Base-by-base conservation (phyloP, 53 echinoderm and acorn worm species). In the Holothuria leucospilota region DNA sequence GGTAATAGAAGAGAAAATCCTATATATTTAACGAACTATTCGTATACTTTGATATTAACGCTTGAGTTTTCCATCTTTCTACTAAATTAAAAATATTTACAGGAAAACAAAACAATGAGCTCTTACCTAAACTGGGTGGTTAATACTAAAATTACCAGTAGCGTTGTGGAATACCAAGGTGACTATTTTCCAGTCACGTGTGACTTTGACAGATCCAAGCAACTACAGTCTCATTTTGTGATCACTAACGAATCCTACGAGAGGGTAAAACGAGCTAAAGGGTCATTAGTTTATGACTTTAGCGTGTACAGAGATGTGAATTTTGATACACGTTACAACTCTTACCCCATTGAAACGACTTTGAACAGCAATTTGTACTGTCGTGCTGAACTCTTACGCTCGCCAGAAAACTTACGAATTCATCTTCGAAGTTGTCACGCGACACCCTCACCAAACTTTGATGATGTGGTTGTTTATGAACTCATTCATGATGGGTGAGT, bases 391-490 rank as follows among this genome's bases (percentile, higher is more conserved):
- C 61, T 80, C 4, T 4, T 61, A 5, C 60, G 16, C 38, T 51
- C 80, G 13, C 58, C 80, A 30, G 60, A 29, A 30, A 80, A 80
- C 34, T 24, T 80, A 15, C 59, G 53, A 30, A 80, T 80, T 56
- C 80, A 80, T 16, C 38, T 80, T 21, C 80, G 62, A 14, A 62
- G 80, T 34, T 80, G 80, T 39, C 80, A 62, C 34, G 80, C 80
- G 38, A 80, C 80, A 29, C 80, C 80, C 0, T 80, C 80, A 29
- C 16, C 18, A 15, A 21, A 80, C 30, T 80, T 29, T 59, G 80
- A 80, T 27, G 80, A 80, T 60, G 18, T 15, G 20, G 20, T 80
- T 26, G 80, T 80, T 13, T 80, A 80, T 25, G 80, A 80, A 38
- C 53, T 80, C 34, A 80, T 80, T 20, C 56, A 15, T 7, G 30